Evolutionary conservation across 1,140 invertebrate genomes (phyloP).

Genomic region (Diorhabda sublineata): DNA sequence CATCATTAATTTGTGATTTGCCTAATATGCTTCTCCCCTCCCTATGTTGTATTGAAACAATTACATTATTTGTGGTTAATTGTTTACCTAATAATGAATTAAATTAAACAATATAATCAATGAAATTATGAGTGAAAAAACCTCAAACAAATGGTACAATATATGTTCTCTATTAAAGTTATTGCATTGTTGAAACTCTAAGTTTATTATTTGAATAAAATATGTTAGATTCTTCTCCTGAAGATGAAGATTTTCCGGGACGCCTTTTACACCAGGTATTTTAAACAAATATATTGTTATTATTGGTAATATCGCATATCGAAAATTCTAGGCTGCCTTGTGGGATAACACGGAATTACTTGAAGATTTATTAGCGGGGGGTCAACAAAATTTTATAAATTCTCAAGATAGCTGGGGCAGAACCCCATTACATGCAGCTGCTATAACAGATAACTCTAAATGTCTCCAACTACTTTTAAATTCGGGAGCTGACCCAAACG

Average conservation of each 20-base stretch:
- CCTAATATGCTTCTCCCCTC: no score
- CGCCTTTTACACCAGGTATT: constrained; percentile 70
- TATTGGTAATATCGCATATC: no score
- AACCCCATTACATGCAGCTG: constrained; percentile 80
- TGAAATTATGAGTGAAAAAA: not conserved
- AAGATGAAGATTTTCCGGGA: constrained; percentile 77
- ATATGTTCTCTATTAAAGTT: no score
- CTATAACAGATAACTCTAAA: constrained; percentile 78
- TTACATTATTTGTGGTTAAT: not conserved
- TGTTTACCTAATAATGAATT: not conserved
- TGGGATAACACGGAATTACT: constrained; percentile 89
- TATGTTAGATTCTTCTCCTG: constrained; percentile 64
- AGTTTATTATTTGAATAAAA: constrained; percentile 10
- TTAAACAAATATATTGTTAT: not conserved
- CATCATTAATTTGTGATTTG: no score
- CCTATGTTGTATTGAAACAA: no score
- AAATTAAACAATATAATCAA: not conserved
- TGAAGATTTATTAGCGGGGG: constrained; percentile 74
- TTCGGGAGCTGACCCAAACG: constrained; percentile 70
- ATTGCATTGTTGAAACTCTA: not conserved
- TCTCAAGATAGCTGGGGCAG: constrained; percentile 73
- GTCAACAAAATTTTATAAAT: constrained; percentile 64
- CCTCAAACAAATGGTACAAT: not conserved
- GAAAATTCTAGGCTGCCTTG: constrained; percentile 63
- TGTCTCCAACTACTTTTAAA: constrained; percentile 71